Conservation (phyloP, 1,140 invertebrate species). For the Cyrtorhinus lividipennis region DNA sequence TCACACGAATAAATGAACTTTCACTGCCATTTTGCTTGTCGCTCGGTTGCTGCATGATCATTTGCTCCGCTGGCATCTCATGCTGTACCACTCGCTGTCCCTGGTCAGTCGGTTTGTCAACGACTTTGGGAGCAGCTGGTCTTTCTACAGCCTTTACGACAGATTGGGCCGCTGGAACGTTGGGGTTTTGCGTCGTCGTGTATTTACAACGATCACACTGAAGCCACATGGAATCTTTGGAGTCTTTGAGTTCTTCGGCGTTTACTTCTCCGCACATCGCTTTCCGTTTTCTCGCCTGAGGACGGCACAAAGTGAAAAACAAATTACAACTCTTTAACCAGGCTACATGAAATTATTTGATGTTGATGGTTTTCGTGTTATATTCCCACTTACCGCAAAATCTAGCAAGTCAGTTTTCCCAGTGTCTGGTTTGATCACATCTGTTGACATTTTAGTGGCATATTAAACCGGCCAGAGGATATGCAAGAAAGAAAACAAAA, state of each 20-base stretch:
- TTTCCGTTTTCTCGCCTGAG: conserved; percentile 24
- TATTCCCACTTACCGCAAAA: too few species aligned
- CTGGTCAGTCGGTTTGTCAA: neutral
- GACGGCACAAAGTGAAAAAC: neutral
- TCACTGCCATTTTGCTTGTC: conserved; percentile 17
- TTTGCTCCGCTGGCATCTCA: neutral
- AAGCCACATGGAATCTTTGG: conserved; percentile 28
- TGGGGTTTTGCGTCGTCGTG: conserved; percentile 29
- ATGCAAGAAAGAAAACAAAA: too few species aligned
- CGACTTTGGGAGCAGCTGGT: neutral
- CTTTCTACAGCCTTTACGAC: neutral
- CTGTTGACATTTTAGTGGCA: too few species aligned
- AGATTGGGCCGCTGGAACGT: conserved; percentile 25
- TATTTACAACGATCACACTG: conserved; percentile 33
- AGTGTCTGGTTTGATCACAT: too few species aligned
- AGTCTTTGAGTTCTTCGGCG: conserved; percentile 19
- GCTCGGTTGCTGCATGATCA: neutral
- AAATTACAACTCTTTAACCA: neutral
- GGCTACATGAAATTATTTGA: neutral
- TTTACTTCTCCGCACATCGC: conserved; percentile 18
- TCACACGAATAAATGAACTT: neutral
- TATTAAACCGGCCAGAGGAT: too few species aligned
- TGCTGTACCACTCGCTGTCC: neutral
- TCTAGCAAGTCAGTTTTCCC: too few species aligned
- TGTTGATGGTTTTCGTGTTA: too few species aligned